Percentiles rank a stretch among this genome's conserved stretches.
phyloP scores from a whole-genome alignment of 2,888 invertebrate species.

The Exocentrus adspersus region DNA sequence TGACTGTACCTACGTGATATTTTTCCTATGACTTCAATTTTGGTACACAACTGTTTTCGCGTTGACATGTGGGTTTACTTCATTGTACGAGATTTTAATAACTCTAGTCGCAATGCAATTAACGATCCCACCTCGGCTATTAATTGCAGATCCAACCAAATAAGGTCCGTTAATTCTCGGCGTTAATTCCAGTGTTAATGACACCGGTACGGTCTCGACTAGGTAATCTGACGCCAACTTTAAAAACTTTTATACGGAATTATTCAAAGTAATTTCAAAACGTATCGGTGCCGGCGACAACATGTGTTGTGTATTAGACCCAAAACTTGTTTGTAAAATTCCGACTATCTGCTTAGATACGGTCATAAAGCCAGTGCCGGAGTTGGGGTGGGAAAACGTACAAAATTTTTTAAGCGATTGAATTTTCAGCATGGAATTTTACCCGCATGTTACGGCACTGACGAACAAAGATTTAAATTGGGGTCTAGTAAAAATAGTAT shows the following conservation, averaged over 20 bases:
- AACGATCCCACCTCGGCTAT: background rate
- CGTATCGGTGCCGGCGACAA: slow-evolving; percentile 36
- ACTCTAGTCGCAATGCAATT: background rate
- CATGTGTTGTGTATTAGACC: slow-evolving; percentile 46
- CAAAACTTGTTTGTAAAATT: slow-evolving; percentile 49
- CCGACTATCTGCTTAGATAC: slow-evolving; percentile 46
- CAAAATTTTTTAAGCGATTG: no score
- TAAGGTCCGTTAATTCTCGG: background rate
- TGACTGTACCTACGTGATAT: no score
- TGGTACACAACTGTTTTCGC: no score
- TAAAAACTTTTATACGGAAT: slow-evolving; percentile 11
- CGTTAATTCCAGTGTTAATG: background rate
- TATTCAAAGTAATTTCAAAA: slow-evolving; percentile 18
- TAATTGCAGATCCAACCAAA: background rate
- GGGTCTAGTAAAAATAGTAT: slow-evolving; percentile 29
- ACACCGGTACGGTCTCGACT: slow-evolving; percentile 5
- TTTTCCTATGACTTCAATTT: no score
- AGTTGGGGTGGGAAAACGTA: no score
- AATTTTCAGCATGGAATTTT: no score
- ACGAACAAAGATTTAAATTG: no score
- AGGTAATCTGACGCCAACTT: slow-evolving; percentile 15
- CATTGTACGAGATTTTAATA: background rate
- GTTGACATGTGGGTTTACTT: no score
- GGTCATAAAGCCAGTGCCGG: background rate
- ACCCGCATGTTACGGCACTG: no score